These are phyloP conservation scores for Andrena flavipes DNA, from an alignment of 2,888 invertebrate species.

Conservation along the genomic window DNA sequence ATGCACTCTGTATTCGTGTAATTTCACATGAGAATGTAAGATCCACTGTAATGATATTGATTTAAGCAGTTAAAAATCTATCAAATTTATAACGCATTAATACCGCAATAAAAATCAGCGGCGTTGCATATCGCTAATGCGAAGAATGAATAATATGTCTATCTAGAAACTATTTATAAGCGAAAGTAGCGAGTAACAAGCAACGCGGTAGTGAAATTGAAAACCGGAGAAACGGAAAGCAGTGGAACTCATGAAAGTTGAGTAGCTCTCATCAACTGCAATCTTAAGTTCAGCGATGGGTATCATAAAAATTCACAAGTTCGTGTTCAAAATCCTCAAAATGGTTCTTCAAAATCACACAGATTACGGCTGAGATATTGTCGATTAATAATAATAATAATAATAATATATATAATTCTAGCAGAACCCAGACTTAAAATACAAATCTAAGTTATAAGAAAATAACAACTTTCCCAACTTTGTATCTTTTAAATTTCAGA, in stretches of 20 bases:
- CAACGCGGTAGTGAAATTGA: conserved; percentile 24
- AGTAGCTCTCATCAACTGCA: background rate
- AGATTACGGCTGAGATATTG: no score
- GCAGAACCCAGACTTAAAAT: no score
- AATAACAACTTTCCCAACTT: no score
- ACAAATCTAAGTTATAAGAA: no score
- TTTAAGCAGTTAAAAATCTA: background rate
- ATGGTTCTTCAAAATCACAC: background rate
- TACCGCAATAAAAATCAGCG: background rate
- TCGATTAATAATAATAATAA: no score
- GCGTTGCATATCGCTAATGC: background rate
- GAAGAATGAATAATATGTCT: background rate
- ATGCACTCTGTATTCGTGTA: background rate
- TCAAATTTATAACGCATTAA: background rate
- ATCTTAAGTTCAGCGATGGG: background rate
- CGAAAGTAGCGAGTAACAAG: conserved; percentile 32
- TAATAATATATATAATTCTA: no score
- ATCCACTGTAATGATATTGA: background rate
- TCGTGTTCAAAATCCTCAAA: background rate
- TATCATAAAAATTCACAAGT: background rate
- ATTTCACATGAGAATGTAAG: background rate
- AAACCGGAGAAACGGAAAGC: conserved; percentile 21
- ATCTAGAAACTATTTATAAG: conserved; percentile 6
- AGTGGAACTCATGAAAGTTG: conserved; percentile 24
- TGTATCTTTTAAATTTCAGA: background rate